A percentile compares a stretch with the other conserved stretches of the same genome.
phyloP scores from a whole-genome alignment of 1,140 invertebrate genomes.

The Drosophila novamexicana region DNA sequence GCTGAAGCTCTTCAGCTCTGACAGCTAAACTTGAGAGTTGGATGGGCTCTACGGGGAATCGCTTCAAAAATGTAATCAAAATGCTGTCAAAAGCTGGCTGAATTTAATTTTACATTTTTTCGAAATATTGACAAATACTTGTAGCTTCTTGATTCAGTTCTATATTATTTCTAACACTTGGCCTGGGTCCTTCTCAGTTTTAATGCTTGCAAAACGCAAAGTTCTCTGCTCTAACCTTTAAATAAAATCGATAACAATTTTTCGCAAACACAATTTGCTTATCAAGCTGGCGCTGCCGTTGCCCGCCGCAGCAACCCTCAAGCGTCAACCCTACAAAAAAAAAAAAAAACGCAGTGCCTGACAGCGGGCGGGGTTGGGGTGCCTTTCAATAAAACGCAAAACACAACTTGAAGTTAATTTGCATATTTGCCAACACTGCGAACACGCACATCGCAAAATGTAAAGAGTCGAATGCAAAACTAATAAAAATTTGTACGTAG shows the following conservation, averaged over 20 bases:
- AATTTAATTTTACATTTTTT: too few species aligned
- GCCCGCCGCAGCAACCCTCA: constrained; percentile 51
- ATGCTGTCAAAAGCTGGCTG: neutral
- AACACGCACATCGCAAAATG: constrained; percentile 69
- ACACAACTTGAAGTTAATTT: constrained; percentile 79
- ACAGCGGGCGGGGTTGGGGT: constrained; percentile 23
- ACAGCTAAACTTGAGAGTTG: constrained; percentile 4
- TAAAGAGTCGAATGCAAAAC: constrained; percentile 61
- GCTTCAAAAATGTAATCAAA: neutral
- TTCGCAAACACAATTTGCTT: constrained; percentile 53
- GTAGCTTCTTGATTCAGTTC: too few species aligned
- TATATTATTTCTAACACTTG: neutral
- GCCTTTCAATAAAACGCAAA: constrained; percentile 56
- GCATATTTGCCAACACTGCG: constrained; percentile 69
- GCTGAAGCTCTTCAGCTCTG: neutral
- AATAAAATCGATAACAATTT: constrained; percentile 52
- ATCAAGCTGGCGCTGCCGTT: constrained; percentile 33
- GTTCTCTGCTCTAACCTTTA: constrained; percentile 7
- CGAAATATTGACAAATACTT: too few species aligned
- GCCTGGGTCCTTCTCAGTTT: neutral
- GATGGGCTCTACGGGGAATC: neutral
- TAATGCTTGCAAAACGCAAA: constrained; percentile 15
- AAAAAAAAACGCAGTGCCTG: neutral
- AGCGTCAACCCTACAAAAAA: constrained; percentile 47
- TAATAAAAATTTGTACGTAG: constrained; percentile 70